Percentiles rank a stretch among this genome's conserved stretches.
phyloP scores from a whole-genome alignment of 2,113 vertebrate species.

The Poicephalus gulielmi region DNA sequence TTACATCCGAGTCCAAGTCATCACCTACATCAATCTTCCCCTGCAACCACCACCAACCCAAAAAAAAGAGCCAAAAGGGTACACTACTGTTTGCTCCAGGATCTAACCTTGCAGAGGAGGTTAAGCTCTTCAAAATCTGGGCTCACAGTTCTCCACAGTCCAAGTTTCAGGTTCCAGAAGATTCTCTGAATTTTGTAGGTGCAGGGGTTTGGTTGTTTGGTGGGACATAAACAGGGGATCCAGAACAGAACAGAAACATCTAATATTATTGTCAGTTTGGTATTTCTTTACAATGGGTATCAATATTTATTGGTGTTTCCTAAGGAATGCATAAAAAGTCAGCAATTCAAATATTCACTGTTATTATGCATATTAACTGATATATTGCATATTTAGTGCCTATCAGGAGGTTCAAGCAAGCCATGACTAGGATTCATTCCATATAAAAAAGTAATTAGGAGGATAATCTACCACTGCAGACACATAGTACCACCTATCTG shows the following conservation, averaged over 20 bases:
- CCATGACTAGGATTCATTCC: background rate
- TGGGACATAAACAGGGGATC: background rate
- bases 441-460: background rate
- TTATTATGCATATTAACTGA: background rate
- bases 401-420: background rate
- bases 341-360: background rate
- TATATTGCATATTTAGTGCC: background rate
- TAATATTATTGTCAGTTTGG: accelerated
- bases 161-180: background rate
- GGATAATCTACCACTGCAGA: background rate
- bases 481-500: background rate
- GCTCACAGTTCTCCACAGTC: background rate
- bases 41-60: background rate
- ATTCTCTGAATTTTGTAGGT: background rate
- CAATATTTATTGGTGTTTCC: background rate
- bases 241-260: background rate
- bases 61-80: background rate
- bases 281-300: background rate
- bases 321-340: background rate
- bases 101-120: background rate
- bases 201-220: accelerated
- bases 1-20: background rate
- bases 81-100: background rate
- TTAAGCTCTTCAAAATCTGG: background rate
- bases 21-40: background rate